phyloP scores from a whole-genome alignment of 2,113 vertebrate genomes.

The Pteropus alecto region DNA sequence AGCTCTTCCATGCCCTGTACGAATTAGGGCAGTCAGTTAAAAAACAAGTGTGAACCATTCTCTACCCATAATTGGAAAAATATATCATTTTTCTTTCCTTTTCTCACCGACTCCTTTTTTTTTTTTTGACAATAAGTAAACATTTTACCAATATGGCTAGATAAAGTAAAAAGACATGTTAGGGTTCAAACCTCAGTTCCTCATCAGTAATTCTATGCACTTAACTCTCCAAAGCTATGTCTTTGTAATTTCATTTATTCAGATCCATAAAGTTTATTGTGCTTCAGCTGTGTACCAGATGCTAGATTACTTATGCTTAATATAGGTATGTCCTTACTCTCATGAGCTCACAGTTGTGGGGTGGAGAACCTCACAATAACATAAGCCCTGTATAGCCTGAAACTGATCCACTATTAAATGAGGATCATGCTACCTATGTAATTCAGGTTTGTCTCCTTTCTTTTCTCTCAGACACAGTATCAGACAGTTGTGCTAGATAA shows the following conservation, averaged over 20 bases:
- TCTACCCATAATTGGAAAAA: neutral
- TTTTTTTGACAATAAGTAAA: neutral
- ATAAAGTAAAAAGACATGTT: neutral
- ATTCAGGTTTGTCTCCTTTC: neutral
- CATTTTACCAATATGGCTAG: neutral
- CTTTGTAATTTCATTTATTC: conserved; percentile 4
- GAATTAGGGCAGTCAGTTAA: neutral
- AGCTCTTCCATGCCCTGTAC: neutral
- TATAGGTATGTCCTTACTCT: neutral
- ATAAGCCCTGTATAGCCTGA: neutral
- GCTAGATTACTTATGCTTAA: neutral
- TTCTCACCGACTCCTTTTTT: neutral
- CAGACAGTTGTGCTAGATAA: neutral
- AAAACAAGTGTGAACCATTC: neutral
- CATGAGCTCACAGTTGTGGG: neutral
- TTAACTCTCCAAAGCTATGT: neutral
- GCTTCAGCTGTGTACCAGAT: neutral
- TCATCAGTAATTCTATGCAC: neutral
- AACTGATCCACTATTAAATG: neutral
- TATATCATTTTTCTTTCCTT: neutral
- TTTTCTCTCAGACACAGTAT: neutral
- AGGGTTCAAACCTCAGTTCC: neutral
- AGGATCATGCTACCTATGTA: neutral
- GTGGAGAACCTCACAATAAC: neutral
- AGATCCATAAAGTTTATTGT: neutral